phyloP scores from a whole-genome alignment of 2,797 vertebrate species.

The Coendou prehensilis region DNA sequence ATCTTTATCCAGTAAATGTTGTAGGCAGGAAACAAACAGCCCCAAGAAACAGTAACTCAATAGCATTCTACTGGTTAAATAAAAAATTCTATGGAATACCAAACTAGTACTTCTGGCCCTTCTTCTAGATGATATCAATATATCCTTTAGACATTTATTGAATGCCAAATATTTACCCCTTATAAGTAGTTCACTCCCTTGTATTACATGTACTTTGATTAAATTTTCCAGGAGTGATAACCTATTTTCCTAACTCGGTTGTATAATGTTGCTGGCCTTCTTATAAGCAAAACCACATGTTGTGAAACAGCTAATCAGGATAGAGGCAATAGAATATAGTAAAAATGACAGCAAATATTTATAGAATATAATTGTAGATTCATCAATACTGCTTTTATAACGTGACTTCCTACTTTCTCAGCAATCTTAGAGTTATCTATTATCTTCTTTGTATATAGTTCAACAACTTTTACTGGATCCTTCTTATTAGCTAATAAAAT shows the following conservation, averaged over 20 bases:
- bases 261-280: constrained; percentile 33
- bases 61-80: constrained; percentile 36
- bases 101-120: not conserved
- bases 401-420: not conserved
- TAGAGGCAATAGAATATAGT: not conserved
- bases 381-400: constrained; percentile 11
- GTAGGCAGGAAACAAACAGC: not conserved
- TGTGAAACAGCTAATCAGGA: constrained; percentile 6
- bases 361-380: constrained; percentile 35
- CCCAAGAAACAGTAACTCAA: constrained; percentile 22
- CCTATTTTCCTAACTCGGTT: constrained; percentile 39
- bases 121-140: constrained; percentile 39
- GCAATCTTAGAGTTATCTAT: not conserved
- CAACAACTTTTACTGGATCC: not conserved
- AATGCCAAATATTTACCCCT: constrained; percentile 53
- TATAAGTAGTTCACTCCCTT: constrained; percentile 43
- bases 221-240: constrained; percentile 31
- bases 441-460: constrained; percentile 14
- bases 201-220: constrained; percentile 2
- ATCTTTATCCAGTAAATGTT: constrained; percentile 55
- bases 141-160: constrained; percentile 46
- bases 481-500: constrained; percentile 44
- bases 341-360: constrained; percentile 53
- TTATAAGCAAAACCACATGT: constrained; percentile 5
- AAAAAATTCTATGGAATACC: constrained; percentile 43